phyloP scores from a whole-genome alignment of 2,797 vertebrate species.

The Botia almorhae region DNA sequence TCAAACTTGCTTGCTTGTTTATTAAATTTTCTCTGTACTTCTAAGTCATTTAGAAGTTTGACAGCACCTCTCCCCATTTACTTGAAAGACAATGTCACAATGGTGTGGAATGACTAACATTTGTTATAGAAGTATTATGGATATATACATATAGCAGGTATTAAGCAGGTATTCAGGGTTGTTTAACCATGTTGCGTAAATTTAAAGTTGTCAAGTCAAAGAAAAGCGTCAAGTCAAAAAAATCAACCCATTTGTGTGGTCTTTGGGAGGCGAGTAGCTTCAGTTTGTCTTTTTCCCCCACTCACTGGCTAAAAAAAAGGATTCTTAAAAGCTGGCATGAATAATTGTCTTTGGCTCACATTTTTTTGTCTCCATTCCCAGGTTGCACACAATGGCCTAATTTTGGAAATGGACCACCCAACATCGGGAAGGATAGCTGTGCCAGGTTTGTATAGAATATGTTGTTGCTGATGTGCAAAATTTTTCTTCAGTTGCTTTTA shows the following conservation, averaged over 20 bases:
- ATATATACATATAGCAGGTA: too few relatives aligned
- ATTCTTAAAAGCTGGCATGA: conserved; percentile 33
- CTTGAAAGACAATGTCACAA: background rate
- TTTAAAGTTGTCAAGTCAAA: background rate
- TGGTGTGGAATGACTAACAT: background rate
- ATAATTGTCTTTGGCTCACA: conserved; percentile 40
- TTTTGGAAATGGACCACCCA: conserved; percentile 85
- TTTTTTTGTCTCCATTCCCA: conserved; percentile 57
- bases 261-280: conserved; percentile 14
- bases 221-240: background rate
- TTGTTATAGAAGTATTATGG: background rate
- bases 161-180: too few relatives aligned
- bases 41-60: background rate
- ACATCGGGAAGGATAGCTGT: conserved; percentile 81
- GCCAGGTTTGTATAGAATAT: conserved; percentile 78
- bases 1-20: too few relatives aligned
- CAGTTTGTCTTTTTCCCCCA: background rate
- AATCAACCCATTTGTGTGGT: conserved; percentile 23
- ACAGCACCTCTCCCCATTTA: background rate
- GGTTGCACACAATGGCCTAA: conserved; percentile 84
- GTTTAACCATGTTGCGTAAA: background rate
- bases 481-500: background rate
- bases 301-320: background rate
- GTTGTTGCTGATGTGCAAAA: conserved; percentile 33
- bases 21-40: background rate